Evolutionary conservation across 2,888 invertebrate species (phyloP), one percentile per base, ranked within the genome.

Genomic region (Lapara coniferarum): DNA sequence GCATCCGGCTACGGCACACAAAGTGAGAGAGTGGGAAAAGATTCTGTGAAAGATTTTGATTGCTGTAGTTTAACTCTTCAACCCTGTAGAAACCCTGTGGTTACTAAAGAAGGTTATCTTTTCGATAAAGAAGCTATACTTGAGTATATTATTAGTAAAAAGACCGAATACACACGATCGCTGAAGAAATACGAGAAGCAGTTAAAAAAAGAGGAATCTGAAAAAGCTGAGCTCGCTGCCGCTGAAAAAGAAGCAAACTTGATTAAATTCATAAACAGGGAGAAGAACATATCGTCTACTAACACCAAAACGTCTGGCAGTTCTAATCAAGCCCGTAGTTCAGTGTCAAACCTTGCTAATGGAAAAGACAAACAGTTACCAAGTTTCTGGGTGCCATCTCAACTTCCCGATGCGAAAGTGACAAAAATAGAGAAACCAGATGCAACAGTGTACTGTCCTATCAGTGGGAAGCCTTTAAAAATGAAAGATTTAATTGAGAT

Each of bases 41-140:
- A 99, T 92, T 98, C 98, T 0, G 96, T 98, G 4, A 94, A 93
- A 72, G 98, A 97, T 84, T 99, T 99, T 87, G 99, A 99, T 89
- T 99, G 99, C 85, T 99, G 99, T 88, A 99, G 98, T 72, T 90
- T 99, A 69, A 99, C 98, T 1, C 92, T 99, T 71, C 99, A 99
- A 85, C 99, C 99, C 0, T 99, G 99, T 85, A 95, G 97, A 80
- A 96, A 98, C 89, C 99, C 99, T 46, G 97, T 99, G 0, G 94
- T 99, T 53, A 94, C 91, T 1, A 93, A 92, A 86, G 98, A 99
- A 83, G 99, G 99, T 0, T 98, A 96, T 86, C 93, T 99, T 13
- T 99, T 97, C 87, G 99, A 99, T 85, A 99, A 99, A 84, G 99
- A 99, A 94, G 97, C 99, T 2, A 98, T 99, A 79, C 90, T 99